Base-by-base conservation (phyloP, 2,888 invertebrate genomes). In the Scaptomyza flava region DNA sequence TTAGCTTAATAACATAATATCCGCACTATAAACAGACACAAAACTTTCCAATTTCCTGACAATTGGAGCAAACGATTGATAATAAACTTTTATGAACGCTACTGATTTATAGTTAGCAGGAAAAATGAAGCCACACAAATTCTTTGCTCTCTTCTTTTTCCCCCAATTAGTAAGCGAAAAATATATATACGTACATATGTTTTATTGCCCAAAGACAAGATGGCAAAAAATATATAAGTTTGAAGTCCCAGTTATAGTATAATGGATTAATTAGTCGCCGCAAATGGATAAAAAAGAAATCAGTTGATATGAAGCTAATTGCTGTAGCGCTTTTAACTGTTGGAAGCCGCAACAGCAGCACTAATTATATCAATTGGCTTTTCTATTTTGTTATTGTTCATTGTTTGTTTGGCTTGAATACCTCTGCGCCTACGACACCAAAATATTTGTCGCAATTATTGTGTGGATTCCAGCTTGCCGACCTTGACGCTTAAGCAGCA, bases 31-130 rank as follows among this genome's bases (percentile, higher is more conserved):
- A 65, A 56, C 38, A 47, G 27, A 46, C 27, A 64, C n/a, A 36
- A 72, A 80, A 72, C 87, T 87, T 81, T 87, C 81, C 76, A 81
- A 72, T 63, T 66, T 62, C 38, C 52, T 51, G 63, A 79, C 70
- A 87, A 87, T 70, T 79, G 76, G 81, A 87, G 81, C 81, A 87
- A 75, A 62, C 81, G 61, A 68, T 68, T 57, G 76, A 58, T 71
- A 62, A 46, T 68, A 75, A 66, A 75, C 46, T 72, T 81, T 76
- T 76, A 81, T 76, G 66, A 60, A 50, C 57, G 46, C 38, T 47
- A 14, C 33, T 60, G 60, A 65, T 72, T 75, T 66, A 57, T 69
- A 72, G 47, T 62, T 27, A 56, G 47, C 52, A 53, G 67, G 47
- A 38, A 68, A 41, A n/a, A 38, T 42, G 60, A n/a, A 38, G 48